Evolutionary conservation across 2,888 invertebrate genomes (phyloP), one percentile per base, ranked within the genome.

Genomic region (Melikaiella ostensackeni): DNA sequence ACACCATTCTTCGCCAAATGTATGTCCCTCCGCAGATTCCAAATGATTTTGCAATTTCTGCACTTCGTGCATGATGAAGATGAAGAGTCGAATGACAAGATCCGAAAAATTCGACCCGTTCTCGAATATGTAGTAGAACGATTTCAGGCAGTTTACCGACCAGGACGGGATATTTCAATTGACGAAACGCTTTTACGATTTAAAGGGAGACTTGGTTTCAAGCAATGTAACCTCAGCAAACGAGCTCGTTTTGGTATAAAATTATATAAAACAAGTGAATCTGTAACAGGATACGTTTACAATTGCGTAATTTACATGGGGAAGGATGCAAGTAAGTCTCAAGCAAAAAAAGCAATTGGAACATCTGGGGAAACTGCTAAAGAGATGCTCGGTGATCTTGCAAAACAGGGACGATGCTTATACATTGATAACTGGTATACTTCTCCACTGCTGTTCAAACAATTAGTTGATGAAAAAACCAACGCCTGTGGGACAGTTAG

Each of bases 1-100:
- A 82, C 80, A 19, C 78, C 78, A 35, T 70, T 78, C 35, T 80
- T 81, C 77, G 46, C 63, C 9, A 77, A 80, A 30, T 38, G 33
- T 11, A 70, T 76, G 59, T 13, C 21, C 33, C 70, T 59, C 35
- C 73, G 77, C 38, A 76, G 79, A 66, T 80, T 81, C 77, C 21
- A 74, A 50, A 74, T 76, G 77, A 78, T 81, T 33, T 33, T 76
- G 38, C 27, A 16, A 70, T 59, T 27, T 70, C 57, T 59, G 38
- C 73, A 76, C 70, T 70, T 76, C 55, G 55, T 35, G 24, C n/a
- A n/a, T n/a, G 76, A 70, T 33, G 66, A 70, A 55, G 46, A 66
- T 35, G 33, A 66, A 63, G 62, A 21, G 24, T 63, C 63, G 19
- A 16, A 6, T 16, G 62, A 75, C 50, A 50, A 61, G 30, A 30